Evolutionary conservation across 2,888 invertebrate species (phyloP), one percentile per base, ranked within the genome.

Genomic region (Diarsia rubi): DNA sequence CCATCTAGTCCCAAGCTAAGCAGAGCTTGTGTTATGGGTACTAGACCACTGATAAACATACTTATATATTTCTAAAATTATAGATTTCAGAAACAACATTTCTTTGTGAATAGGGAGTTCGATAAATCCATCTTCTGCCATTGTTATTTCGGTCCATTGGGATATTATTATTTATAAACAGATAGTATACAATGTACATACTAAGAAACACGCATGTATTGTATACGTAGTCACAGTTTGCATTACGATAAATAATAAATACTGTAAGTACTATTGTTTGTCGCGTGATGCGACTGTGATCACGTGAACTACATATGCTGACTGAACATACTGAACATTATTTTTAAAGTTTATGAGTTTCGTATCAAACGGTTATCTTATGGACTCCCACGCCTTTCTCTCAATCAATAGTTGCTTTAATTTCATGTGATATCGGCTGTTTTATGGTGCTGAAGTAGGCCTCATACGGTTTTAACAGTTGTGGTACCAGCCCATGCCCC

Each of bases 341-440:
- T 81, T 86, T 79, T 78, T 83, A 83, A 81, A 81, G 81, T 86
- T 85, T 83, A 81, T 77, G 78, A 72, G 78, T 76, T 75, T 74
- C 70, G 78, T 67, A 82, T 63, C 31, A 24, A 27, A 24, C 69
- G 60, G 49, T 78, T 87, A 87, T 85, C 85, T 64, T 49, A 69
- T 57, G 75, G 60, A 73, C 76, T 78, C 54, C 49, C 73, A 69
- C 59, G 57, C 63, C 57, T 73, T 83, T 60, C 79, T 63, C 49
- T 47, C 62, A 54, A 73, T 68, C 79, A 76, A 69, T 78, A 57
- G 27, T 66, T 71, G 57, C 44, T 67, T 65, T 74, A 49, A 66
- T 73, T 73, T 60, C 1, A 19, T 69, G 42, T 45, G 4, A 24
- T 49, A 42, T 79, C 12, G 42, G 45, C 45, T 24, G 45, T 49